Percentiles rank a stretch among this genome's conserved stretches.
Conservation (phyloP, 2,888 invertebrate genomes). For the Parochlus steinenii region DNA sequence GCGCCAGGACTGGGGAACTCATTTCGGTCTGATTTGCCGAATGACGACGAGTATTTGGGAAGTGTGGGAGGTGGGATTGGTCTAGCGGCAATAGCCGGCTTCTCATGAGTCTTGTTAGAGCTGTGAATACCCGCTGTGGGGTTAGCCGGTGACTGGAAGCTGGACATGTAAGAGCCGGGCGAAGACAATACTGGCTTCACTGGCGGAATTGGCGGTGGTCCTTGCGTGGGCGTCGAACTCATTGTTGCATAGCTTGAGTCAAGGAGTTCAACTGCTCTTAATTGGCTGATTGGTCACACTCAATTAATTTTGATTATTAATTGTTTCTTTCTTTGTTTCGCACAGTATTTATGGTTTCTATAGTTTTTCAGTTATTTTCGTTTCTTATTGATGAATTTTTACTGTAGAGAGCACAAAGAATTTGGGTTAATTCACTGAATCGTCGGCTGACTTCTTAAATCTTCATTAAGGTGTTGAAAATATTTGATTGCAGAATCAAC, state of each 20-base stretch:
- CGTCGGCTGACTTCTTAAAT: no score
- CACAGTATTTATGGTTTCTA: neutral
- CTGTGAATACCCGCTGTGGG: conserved; percentile 20
- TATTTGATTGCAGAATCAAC: no score
- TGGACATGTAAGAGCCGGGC: conserved; percentile 21
- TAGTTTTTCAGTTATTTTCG: no score
- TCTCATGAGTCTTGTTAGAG: conserved; percentile 20
- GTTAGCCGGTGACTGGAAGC: conserved; percentile 19
- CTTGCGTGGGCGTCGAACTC: conserved; percentile 16
- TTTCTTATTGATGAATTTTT: no score
- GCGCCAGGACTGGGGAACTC: conserved; percentile 45
- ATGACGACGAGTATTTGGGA: conserved; percentile 63
- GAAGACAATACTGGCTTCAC: conserved; percentile 20
- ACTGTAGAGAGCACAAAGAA: no score
- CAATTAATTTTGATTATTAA: neutral
- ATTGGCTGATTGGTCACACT: neutral
- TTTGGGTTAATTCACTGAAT: no score
- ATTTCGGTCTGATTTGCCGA: conserved; percentile 45
- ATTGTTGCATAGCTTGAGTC: conserved; percentile 7
- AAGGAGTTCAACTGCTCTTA: no score
- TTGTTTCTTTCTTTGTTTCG: neutral
- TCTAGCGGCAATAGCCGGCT: conserved; percentile 34
- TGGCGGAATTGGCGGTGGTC: conserved; percentile 19
- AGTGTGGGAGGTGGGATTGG: conserved; percentile 63
- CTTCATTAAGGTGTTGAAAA: no score